phyloP scores from a whole-genome alignment of 2,888 invertebrate species.

The Parascotia fuliginaria region DNA sequence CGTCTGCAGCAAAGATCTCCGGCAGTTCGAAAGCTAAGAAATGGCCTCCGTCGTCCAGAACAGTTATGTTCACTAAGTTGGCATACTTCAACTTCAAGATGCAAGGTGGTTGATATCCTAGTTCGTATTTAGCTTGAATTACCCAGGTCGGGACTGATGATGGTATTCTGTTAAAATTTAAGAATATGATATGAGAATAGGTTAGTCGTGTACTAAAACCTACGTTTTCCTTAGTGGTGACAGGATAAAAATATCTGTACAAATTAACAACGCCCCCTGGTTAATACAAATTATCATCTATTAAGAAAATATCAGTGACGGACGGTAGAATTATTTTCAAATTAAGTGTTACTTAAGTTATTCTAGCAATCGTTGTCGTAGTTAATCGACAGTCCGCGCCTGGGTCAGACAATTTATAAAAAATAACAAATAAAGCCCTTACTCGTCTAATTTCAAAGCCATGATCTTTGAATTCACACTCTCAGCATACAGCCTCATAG shows the following conservation, averaged over 20 bases:
- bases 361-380: no score
- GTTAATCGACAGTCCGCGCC: no score
- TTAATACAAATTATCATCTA: no score
- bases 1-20: slow-evolving; percentile 87
- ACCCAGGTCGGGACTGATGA: slow-evolving; percentile 88
- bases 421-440: background rate
- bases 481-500: slow-evolving; percentile 91
- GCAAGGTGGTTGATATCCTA: slow-evolving; percentile 85
- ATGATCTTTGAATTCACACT: slow-evolving; percentile 61
- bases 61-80: slow-evolving; percentile 88
- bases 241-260: no score
- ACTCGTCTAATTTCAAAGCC: slow-evolving; percentile 59
- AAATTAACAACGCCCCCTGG: no score
- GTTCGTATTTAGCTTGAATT: slow-evolving; percentile 89
- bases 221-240: no score
- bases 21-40: slow-evolving; percentile 94
- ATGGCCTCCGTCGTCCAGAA: slow-evolving; percentile 90
- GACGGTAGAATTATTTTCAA: no score
- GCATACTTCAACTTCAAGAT: slow-evolving; percentile 85
- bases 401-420: no score
- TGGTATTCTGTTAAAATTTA: slow-evolving; percentile 82
- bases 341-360: no score
- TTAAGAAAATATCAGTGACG: no score
- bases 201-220: background rate
- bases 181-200: background rate